These are phyloP conservation scores for Aricia artaxerxes DNA, from an alignment of 2,888 invertebrate genomes.

Conservation along the genomic window DNA sequence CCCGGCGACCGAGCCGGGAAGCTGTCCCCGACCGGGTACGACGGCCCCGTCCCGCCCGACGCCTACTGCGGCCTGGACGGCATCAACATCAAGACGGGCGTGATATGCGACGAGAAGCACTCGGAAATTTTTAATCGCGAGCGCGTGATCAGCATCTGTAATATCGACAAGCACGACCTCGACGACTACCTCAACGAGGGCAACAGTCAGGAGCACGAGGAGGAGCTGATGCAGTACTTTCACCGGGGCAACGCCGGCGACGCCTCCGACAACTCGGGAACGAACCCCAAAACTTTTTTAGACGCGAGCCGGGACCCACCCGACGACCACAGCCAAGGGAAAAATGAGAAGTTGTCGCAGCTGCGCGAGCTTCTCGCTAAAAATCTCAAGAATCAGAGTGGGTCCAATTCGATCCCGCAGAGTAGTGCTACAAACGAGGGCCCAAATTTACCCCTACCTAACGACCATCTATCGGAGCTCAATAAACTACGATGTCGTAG, in stretches of 20 bases:
- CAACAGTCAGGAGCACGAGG: constrained; percentile 89
- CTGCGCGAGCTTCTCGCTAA: constrained; percentile 85
- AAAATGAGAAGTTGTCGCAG: constrained; percentile 86
- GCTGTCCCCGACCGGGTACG: constrained; percentile 61
- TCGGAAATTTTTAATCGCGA: constrained; percentile 82
- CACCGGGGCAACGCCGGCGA: constrained; percentile 68
- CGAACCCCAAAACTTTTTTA: constrained; percentile 61
- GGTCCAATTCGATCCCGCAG: constrained; percentile 47
- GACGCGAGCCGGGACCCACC: constrained; percentile 68
- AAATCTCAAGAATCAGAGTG: constrained; percentile 79
- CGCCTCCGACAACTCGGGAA: constrained; percentile 46
- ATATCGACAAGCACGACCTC: constrained; percentile 89
- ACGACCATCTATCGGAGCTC: constrained; percentile 51
- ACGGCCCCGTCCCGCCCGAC: constrained; percentile 64
- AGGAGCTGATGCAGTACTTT: constrained; percentile 91
- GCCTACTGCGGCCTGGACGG: constrained; percentile 75
- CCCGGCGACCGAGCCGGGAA: constrained; percentile 56
- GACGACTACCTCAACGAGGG: constrained; percentile 90
- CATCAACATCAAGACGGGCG: constrained; percentile 67
- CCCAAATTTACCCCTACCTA: constrained; percentile 48
- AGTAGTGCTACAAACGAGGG: background rate
- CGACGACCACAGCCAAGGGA: constrained; percentile 74
- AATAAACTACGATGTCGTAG: too few relatives aligned
- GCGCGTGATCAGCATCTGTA: constrained; percentile 86
- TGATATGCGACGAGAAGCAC: constrained; percentile 75